Conservation (phyloP, 2,113 vertebrate species). For the Plectropomus leopardus region DNA sequence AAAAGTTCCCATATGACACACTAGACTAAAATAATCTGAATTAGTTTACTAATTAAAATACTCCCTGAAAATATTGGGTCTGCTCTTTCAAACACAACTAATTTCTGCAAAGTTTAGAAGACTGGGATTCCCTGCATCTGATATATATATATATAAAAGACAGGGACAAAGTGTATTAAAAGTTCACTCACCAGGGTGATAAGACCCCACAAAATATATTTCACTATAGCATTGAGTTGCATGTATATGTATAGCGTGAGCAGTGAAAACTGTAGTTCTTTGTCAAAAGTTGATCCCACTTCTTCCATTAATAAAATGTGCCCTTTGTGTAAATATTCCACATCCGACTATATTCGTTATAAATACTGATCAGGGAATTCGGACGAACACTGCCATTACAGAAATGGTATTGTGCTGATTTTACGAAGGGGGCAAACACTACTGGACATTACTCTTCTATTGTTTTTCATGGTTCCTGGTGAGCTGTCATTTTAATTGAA, state of each 20-base stretch:
- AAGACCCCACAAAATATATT: slow-evolving; percentile 22
- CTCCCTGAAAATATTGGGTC: neutral
- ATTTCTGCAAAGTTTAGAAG: neutral
- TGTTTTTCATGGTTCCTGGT: neutral
- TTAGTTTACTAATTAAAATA: too few species aligned
- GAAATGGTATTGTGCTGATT: neutral
- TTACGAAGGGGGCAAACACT: neutral
- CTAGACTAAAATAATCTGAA: neutral
- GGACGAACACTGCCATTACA: slow-evolving; percentile 13
- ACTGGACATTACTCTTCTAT: neutral
- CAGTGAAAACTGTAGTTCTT: slow-evolving; percentile 29
- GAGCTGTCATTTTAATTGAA: neutral
- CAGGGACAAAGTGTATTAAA: neutral
- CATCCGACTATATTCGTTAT: slow-evolving; percentile 22
- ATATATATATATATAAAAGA: neutral
- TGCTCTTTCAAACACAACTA: neutral
- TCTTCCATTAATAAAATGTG: slow-evolving; percentile 63
- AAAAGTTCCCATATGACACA: neutral
- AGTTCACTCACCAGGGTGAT: neutral
- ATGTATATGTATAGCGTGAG: slow-evolving; percentile 4
- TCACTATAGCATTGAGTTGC: neutral
- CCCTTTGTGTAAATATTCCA: slow-evolving; percentile 40
- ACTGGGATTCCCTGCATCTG: neutral
- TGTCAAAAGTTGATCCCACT: slow-evolving; percentile 55
- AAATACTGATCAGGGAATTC: slow-evolving; percentile 27